Conservation (phyloP, 37 sponge, comb jelly and placozoan species). For the Halichondria panicea region DNA sequence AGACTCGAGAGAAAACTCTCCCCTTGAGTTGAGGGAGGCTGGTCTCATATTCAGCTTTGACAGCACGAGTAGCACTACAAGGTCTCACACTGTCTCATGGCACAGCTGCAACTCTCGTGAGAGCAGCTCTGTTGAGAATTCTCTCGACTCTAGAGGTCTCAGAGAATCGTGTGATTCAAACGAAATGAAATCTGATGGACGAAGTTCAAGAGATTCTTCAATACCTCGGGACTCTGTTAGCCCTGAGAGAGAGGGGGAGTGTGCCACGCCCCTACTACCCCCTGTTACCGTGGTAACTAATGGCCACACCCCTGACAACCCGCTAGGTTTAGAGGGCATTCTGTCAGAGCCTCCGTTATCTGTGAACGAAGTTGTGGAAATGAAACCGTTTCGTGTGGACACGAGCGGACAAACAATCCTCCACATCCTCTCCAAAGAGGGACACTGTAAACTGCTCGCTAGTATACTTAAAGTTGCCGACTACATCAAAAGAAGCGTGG, state of each 20-base stretch:
- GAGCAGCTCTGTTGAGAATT: constrained; percentile 9
- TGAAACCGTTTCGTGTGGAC: constrained; percentile 15
- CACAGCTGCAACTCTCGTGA: not conserved
- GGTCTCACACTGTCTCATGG: constrained; percentile 4
- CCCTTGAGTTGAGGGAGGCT: not conserved
- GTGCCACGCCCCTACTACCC: too few relatives aligned
- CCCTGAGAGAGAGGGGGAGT: too few relatives aligned
- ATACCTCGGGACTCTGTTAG: not conserved
- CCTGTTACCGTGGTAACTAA: too few relatives aligned
- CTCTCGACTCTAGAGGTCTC: not conserved
- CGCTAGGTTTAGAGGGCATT: not conserved
- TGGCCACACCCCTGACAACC: not conserved
- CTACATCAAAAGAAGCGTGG: not conserved
- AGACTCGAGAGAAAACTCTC: not conserved
- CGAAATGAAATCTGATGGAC: too few relatives aligned
- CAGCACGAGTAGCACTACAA: too few relatives aligned
- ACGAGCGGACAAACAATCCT: constrained; percentile 44
- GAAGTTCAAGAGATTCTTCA: not conserved
- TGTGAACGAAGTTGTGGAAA: constrained; percentile 12
- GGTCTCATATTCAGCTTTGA: constrained; percentile 5
- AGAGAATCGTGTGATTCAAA: too few relatives aligned
- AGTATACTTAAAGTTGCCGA: constrained; percentile 40
- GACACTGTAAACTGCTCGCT: constrained; percentile 33
- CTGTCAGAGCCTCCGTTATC: constrained; percentile 9
- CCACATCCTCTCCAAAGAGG: constrained; percentile 47